phyloP scores from a whole-genome alignment of 2,888 invertebrate genomes.

The Muschampia plurimacula region DNA sequence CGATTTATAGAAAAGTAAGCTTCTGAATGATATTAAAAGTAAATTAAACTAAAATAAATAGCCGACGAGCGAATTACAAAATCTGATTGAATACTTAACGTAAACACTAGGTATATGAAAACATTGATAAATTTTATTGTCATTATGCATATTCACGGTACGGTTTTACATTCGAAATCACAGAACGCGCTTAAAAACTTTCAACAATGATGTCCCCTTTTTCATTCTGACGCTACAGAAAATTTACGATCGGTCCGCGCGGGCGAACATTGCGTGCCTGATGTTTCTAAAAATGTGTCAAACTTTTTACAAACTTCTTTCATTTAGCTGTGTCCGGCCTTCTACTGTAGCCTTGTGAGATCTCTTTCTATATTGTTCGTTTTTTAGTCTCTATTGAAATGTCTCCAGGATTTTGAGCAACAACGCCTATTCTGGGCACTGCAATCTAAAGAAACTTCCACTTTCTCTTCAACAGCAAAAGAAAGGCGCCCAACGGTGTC shows the following conservation, averaged over 20 bases:
- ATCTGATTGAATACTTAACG: constrained; percentile 30
- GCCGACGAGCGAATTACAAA: constrained; percentile 20
- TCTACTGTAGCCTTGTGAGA: constrained; percentile 75
- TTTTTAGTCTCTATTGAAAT: constrained; percentile 82
- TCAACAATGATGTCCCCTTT: constrained; percentile 83
- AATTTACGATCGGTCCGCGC: constrained; percentile 80
- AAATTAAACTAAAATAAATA: constrained; percentile 32
- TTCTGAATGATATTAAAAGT: background rate
- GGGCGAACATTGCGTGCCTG: constrained; percentile 80
- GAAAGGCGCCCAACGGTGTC: constrained; percentile 5
- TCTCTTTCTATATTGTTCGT: constrained; percentile 76
- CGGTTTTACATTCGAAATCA: constrained; percentile 66
- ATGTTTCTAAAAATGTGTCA: constrained; percentile 86
- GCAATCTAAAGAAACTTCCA: constrained; percentile 72
- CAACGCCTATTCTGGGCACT: constrained; percentile 67
- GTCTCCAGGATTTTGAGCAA: constrained; percentile 73
- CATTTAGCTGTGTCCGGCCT: constrained; percentile 81
- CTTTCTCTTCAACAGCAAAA: constrained; percentile 41
- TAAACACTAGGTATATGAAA: constrained; percentile 36
- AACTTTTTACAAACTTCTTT: constrained; percentile 85
- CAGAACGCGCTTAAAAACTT: constrained; percentile 75
- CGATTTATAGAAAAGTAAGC: too few relatives aligned
- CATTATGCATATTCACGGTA: constrained; percentile 62
- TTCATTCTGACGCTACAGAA: constrained; percentile 82
- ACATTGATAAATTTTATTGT: constrained; percentile 52